Conservation (phyloP, 2,797 vertebrate genomes). For the Setipinna tenuifilis region DNA sequence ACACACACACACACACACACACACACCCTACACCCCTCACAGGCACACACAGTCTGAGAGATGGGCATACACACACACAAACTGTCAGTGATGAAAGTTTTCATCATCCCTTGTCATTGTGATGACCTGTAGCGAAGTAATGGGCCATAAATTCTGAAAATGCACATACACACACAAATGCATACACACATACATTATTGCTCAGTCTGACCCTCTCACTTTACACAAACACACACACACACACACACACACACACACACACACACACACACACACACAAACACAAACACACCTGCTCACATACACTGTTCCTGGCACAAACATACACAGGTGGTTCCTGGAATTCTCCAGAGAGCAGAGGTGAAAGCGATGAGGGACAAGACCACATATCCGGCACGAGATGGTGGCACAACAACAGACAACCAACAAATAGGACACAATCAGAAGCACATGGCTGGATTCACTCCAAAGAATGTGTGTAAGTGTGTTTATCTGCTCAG, state of each 20-base stretch:
- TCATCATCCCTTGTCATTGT: neutral
- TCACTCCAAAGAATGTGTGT: no score
- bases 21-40: no score
- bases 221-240: no score
- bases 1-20: neutral
- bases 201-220: no score
- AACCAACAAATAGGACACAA: no score
- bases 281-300: no score
- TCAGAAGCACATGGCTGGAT: no score
- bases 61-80: no score
- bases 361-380: neutral
- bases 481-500: no score
- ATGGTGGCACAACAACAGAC: neutral
- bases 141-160: neutral
- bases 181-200: neutral
- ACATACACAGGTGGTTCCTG: neutral
- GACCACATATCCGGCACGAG: neutral
- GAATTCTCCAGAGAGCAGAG: neutral
- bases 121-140: neutral
- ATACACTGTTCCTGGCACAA: neutral
- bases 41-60: no score
- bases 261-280: no score
- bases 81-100: neutral
- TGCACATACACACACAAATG: neutral
- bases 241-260: no score